phyloP scores from a whole-genome alignment of 2,888 invertebrate genomes.

The Tetropium fuscum region DNA sequence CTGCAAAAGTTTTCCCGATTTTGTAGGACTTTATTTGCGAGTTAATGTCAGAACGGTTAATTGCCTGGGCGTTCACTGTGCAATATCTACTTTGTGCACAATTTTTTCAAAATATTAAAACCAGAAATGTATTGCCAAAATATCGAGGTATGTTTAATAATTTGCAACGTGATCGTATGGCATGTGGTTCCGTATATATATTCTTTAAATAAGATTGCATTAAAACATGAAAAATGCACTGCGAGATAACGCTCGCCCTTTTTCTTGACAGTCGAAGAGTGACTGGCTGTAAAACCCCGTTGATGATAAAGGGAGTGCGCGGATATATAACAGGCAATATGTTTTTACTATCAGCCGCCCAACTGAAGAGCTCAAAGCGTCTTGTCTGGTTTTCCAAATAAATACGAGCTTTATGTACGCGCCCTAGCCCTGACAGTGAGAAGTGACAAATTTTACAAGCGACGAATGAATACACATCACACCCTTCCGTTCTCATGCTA shows the following conservation, averaged over 20 bases:
- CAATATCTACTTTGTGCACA: no score
- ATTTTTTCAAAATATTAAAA: neutral
- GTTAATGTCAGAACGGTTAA: conserved; percentile 37
- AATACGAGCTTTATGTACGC: conserved; percentile 14
- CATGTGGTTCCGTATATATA: no score
- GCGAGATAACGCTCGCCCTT: conserved; percentile 10
- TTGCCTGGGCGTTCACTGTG: conserved; percentile 7
- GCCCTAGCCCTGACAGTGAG: conserved; percentile 6
- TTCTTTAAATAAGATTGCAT: neutral
- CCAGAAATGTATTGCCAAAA: no score
- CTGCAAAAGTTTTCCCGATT: conserved; percentile 25
- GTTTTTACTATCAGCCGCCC: conserved; percentile 21
- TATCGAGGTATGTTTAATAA: no score
- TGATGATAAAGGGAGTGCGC: conserved; percentile 19
- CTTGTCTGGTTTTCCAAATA: conserved; percentile 17
- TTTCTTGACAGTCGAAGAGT: neutral
- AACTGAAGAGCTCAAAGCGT: conserved; percentile 11
- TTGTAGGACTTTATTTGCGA: conserved; percentile 24
- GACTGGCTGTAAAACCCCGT: conserved; percentile 11
- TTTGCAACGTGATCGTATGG: no score
- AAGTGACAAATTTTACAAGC: conserved; percentile 9
- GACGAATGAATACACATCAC: no score
- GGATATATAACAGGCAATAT: conserved; percentile 27
- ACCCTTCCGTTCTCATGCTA: no score
- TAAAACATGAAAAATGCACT: conserved; percentile 10